Conservation (phyloP, 2,888 invertebrate species). For the Apamea crenata region DNA sequence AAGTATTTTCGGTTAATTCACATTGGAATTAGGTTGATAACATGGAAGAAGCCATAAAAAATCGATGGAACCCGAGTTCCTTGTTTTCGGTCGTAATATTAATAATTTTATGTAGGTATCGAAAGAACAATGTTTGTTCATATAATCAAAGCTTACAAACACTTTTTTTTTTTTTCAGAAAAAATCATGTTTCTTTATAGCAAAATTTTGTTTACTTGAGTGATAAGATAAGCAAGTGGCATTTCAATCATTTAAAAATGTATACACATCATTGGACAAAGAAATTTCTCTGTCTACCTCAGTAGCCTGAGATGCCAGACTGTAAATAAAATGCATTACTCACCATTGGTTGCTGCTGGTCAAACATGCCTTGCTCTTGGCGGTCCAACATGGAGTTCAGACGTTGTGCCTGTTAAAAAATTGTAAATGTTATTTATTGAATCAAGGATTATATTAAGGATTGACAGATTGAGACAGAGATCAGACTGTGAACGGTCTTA, state of each 20-base stretch:
- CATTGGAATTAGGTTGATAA: neutral
- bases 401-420: constrained; percentile 88
- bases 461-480: too few species aligned
- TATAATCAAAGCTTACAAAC: neutral
- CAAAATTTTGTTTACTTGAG: constrained; percentile 14
- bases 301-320: constrained; percentile 25
- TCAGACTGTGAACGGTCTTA: too few species aligned
- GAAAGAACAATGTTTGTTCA: neutral
- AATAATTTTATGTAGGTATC: neutral
- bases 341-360: constrained; percentile 88
- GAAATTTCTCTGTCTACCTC: constrained; percentile 20
- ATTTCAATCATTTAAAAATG: constrained; percentile 3
- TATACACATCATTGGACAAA: constrained; percentile 24
- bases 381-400: constrained; percentile 92
- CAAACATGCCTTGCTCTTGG: constrained; percentile 92
- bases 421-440: neutral
- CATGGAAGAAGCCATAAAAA: neutral
- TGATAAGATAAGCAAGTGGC: constrained; percentile 17
- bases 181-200: neutral
- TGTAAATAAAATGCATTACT: constrained; percentile 71
- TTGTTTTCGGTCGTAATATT: neutral
- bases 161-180: constrained; percentile 1
- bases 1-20: constrained; percentile 10
- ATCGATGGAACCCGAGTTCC: neutral
- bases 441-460: too few species aligned